Evolutionary conservation across 2,888 invertebrate species (phyloP).

Genomic region (Mycogona germanica): DNA sequence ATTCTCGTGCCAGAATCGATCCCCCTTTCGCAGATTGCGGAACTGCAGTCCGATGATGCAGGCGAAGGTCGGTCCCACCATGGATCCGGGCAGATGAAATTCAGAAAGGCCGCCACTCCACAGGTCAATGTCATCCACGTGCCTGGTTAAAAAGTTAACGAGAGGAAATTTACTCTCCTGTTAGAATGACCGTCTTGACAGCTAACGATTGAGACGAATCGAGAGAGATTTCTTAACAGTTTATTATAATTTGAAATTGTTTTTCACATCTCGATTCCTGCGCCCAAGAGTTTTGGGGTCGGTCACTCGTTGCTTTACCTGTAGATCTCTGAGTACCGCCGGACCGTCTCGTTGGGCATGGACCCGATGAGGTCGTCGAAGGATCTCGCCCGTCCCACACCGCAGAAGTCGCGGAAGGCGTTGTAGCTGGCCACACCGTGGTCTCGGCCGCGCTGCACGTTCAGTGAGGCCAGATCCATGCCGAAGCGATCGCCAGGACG

Average conservation of each 20-base stretch:
- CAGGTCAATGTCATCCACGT: constrained; percentile 25
- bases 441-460: constrained; percentile 28
- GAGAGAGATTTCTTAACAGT: neutral
- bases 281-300: no score
- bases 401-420: constrained; percentile 30
- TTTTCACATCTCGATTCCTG: no score
- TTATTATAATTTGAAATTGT: neutral
- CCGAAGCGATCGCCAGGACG: constrained; percentile 27
- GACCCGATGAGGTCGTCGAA: constrained; percentile 63
- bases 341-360: constrained; percentile 78
- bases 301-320: constrained; percentile 50
- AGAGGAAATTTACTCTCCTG: no score
- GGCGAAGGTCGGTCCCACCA: constrained; percentile 30
- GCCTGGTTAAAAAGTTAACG: constrained; percentile 7
- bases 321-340: constrained; percentile 68
- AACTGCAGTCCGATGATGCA: constrained; percentile 30
- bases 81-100: constrained; percentile 26
- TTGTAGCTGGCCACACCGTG: constrained; percentile 30
- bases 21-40: constrained; percentile 25
- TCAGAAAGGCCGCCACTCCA: constrained; percentile 30
- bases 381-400: constrained; percentile 16
- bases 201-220: no score
- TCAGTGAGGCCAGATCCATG: constrained; percentile 27
- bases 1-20: constrained; percentile 22
- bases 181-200: no score